These are phyloP conservation scores for Eristalis pertinax DNA, from an alignment of 2,888 invertebrate genomes.

Conservation along the genomic window DNA sequence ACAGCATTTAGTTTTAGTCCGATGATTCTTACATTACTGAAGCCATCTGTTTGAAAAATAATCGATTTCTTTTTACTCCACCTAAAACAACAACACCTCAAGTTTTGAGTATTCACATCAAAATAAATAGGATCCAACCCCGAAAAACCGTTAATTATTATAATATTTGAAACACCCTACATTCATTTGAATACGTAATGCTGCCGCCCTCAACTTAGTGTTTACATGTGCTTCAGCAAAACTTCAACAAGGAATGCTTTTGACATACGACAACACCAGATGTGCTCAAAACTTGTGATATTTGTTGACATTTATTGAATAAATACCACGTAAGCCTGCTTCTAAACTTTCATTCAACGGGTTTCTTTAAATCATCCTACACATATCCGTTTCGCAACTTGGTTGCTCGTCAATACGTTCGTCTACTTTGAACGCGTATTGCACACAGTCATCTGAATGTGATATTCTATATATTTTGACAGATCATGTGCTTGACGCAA, in stretches of 20 bases:
- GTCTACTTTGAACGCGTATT: background rate
- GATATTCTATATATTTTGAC: constrained; percentile 30
- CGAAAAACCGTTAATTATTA: too few relatives aligned
- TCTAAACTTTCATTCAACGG: background rate
- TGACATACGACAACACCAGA: background rate
- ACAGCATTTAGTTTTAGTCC: too few relatives aligned
- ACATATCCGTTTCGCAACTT: background rate
- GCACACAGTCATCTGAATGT: background rate
- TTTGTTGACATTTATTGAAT: background rate
- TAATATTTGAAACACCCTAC: too few relatives aligned
- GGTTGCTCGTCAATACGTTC: background rate
- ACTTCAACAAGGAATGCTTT: background rate
- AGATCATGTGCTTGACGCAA: constrained; percentile 43
- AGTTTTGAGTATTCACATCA: too few relatives aligned
- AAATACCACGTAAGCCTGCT: background rate
- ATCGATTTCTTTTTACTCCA: too few relatives aligned
- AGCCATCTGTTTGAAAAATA: too few relatives aligned
- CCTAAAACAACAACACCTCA: too few relatives aligned
- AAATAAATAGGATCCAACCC: too few relatives aligned
- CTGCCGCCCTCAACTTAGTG: background rate
- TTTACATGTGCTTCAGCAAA: background rate
- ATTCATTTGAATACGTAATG: background rate
- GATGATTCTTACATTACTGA: too few relatives aligned
- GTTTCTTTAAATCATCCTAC: background rate
- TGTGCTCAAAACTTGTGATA: background rate